phyloP scores from a whole-genome alignment of 2,888 invertebrate species.

The Sipunculus nudus region DNA sequence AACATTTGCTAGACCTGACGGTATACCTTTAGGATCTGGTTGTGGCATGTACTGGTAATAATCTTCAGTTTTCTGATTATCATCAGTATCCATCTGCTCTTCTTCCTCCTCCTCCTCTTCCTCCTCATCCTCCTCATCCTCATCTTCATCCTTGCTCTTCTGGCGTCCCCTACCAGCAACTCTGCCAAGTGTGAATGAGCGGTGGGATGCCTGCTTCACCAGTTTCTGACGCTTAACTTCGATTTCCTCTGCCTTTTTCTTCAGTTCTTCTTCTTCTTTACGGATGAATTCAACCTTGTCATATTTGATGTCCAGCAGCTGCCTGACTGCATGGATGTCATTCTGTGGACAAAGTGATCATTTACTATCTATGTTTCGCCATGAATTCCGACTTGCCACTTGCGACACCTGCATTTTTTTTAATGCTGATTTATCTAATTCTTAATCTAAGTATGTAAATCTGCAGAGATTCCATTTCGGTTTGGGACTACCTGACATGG shows the following conservation, averaged over 20 bases:
- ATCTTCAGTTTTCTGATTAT: conserved; percentile 20
- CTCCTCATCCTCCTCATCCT: conserved; percentile 24
- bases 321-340: conserved; percentile 63
- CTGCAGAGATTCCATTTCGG: no score
- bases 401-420: no score
- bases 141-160: conserved; percentile 5
- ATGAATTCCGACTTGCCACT: no score
- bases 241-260: conserved; percentile 1
- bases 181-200: not conserved
- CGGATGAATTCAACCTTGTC: conserved; percentile 39
- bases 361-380: no score
- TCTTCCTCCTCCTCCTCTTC: conserved; percentile 13
- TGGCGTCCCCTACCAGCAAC: not conserved
- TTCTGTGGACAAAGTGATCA: conserved; percentile 57
- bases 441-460: no score
- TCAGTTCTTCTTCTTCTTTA: not conserved
- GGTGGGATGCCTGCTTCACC: not conserved
- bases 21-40: no score
- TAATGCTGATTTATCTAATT: no score
- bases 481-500: no score
- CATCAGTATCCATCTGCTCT: conserved; percentile 8
- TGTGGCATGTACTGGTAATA: no score
- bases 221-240: no score
- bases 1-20: no score
- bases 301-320: conserved; percentile 63